Conservation (phyloP, 2,888 invertebrate species). For the Brassicogethes aeneus region DNA sequence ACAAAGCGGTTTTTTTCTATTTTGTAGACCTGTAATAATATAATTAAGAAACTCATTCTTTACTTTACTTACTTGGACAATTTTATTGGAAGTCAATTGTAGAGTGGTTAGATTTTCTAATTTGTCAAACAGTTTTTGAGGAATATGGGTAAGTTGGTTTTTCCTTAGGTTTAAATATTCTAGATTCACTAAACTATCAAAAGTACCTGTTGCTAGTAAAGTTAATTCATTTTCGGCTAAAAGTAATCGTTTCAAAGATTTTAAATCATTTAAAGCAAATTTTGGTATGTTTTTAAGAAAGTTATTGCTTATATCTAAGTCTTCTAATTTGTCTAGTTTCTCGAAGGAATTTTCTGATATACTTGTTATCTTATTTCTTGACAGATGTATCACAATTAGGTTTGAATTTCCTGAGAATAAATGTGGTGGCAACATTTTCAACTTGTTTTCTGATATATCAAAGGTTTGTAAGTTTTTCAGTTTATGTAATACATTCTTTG, state of each 20-base stretch:
- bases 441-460: slow-evolving; percentile 57
- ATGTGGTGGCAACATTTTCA: slow-evolving; percentile 48
- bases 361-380: slow-evolving; percentile 53
- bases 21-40: too few species aligned
- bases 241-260: slow-evolving; percentile 52
- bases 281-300: slow-evolving; percentile 51
- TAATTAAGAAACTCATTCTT: too few species aligned
- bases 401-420: slow-evolving; percentile 51
- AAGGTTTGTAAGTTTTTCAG: slow-evolving; percentile 57
- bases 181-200: slow-evolving; percentile 44
- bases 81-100: slow-evolving; percentile 48
- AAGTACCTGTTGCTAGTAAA: slow-evolving; percentile 48
- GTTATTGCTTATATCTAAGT: slow-evolving; percentile 64
- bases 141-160: slow-evolving; percentile 46
- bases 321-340: slow-evolving; percentile 50
- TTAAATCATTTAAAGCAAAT: slow-evolving; percentile 47
- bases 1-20: too few species aligned
- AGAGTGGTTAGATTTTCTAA: slow-evolving; percentile 45
- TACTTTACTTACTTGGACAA: slow-evolving; percentile 37
- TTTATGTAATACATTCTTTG: slow-evolving; percentile 47
- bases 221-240: slow-evolving; percentile 60
- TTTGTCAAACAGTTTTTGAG: slow-evolving; percentile 43
- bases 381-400: slow-evolving; percentile 55
- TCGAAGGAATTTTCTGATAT: slow-evolving; percentile 51
- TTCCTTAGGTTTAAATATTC: slow-evolving; percentile 48